Evolutionary conservation across 2,797 vertebrate genomes (phyloP).

Genomic region (Gadopsis bispinosus): DNA sequence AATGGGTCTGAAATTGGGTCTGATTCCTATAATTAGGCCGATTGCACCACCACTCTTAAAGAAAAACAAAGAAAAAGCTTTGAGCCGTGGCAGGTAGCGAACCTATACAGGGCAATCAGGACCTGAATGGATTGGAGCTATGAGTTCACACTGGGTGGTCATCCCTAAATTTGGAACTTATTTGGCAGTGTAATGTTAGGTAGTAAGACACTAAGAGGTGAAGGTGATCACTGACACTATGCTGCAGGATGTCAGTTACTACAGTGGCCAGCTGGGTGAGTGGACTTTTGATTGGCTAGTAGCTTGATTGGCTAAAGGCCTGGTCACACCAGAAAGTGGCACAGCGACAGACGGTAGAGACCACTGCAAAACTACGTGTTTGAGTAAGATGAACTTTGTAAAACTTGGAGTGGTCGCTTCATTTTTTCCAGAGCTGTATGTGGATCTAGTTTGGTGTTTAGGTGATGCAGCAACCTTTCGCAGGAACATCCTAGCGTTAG

Average conservation of each 20-base stretch:
- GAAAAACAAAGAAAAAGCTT: constrained; percentile 8
- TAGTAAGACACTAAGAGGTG: constrained; percentile 31
- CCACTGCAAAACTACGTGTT: too few species aligned
- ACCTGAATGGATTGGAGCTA: constrained; percentile 17
- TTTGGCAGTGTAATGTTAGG: constrained; percentile 20
- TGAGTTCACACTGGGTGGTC: constrained; percentile 30
- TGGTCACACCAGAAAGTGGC: background rate
- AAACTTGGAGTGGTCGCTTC: too few species aligned
- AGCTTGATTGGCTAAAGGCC: background rate
- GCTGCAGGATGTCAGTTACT: background rate
- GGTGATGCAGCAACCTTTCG: background rate
- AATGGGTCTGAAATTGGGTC: constrained; percentile 3
- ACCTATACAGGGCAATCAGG: constrained; percentile 47
- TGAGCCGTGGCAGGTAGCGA: constrained; percentile 42
- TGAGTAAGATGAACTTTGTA: too few species aligned
- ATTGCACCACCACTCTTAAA: constrained; percentile 51
- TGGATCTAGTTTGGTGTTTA: too few species aligned
- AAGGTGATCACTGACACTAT: background rate
- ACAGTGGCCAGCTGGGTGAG: background rate
- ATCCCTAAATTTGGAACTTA: background rate
- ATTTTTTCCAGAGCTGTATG: too few species aligned
- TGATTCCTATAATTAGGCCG: constrained; percentile 73
- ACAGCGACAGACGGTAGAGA: background rate
- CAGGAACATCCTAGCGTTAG: too few species aligned
- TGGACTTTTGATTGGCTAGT: background rate